These are phyloP conservation scores for Ceriagrion tenellum DNA, from an alignment of 2,888 invertebrate genomes.

Conservation along the genomic window DNA sequence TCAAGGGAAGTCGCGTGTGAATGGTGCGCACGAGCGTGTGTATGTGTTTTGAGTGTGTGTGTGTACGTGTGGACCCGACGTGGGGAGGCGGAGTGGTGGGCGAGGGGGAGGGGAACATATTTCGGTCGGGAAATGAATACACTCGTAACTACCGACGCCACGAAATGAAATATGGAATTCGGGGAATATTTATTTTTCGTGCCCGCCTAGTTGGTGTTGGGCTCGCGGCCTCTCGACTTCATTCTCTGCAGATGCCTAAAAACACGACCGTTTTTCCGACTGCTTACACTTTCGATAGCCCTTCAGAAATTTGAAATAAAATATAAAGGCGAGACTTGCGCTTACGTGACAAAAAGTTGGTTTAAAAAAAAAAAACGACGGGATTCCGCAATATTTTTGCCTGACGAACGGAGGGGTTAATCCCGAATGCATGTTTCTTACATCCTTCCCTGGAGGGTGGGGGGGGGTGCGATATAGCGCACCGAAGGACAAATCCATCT, in stretches of 20 bases:
- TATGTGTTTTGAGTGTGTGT: no score
- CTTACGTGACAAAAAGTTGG: background rate
- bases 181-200: background rate
- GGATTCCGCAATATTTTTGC: background rate
- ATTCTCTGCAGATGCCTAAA: background rate
- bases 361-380: background rate
- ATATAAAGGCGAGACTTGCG: background rate
- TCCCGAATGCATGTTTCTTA: background rate
- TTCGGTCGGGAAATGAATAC: background rate
- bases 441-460: background rate
- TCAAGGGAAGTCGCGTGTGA: conserved; percentile 4
- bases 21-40: background rate
- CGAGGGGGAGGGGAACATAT: background rate
- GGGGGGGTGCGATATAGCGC: background rate
- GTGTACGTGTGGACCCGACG: background rate
- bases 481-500: background rate
- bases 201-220: background rate
- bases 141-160: background rate
- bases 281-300: background rate
- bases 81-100: background rate
- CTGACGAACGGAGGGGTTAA: background rate
- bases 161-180: background rate
- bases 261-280: background rate
- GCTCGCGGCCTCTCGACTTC: background rate
- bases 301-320: background rate